Evolutionary conservation across 2,113 vertebrate species (phyloP).

Genomic region (Miniopterus natalensis): DNA sequence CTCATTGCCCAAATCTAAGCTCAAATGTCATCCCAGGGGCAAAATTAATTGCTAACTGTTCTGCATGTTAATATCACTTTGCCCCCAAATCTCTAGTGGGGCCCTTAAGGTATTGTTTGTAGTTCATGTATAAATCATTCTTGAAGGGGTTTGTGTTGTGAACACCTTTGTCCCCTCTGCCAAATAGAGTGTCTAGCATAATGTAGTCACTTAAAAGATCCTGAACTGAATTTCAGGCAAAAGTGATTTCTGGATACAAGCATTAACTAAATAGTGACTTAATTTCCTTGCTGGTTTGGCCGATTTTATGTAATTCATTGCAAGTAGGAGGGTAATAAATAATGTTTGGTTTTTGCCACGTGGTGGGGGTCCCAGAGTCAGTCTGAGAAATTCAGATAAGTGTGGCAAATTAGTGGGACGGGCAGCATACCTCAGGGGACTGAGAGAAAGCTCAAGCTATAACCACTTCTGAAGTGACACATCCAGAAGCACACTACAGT

Average conservation of each 20-base stretch:
- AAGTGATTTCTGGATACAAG: constrained; percentile 22
- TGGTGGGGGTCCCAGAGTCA: neutral
- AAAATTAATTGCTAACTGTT: constrained; percentile 15
- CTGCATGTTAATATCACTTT: neutral
- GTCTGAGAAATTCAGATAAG: constrained; percentile 20
- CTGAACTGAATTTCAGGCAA: constrained; percentile 9
- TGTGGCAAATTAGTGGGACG: neutral
- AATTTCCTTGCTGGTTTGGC: neutral
- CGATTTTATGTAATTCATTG: neutral
- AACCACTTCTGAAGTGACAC: neutral
- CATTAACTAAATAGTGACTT: neutral
- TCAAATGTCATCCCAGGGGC: neutral
- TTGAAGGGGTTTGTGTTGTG: neutral
- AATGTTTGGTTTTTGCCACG: neutral
- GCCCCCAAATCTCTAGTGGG: neutral
- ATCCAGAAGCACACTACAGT: neutral
- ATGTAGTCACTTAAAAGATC: neutral
- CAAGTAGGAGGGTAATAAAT: neutral
- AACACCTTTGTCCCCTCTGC: neutral
- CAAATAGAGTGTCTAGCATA: neutral
- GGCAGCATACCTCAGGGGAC: neutral
- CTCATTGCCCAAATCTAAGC: neutral
- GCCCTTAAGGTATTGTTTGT: neutral
- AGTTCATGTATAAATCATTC: neutral
- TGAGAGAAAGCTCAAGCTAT: neutral